Percentiles rank a stretch among this genome's conserved stretches.
These are phyloP conservation scores for Ophiodon elongatus DNA, from an alignment of 2,113 vertebrate genomes.

Conservation along the genomic window DNA sequence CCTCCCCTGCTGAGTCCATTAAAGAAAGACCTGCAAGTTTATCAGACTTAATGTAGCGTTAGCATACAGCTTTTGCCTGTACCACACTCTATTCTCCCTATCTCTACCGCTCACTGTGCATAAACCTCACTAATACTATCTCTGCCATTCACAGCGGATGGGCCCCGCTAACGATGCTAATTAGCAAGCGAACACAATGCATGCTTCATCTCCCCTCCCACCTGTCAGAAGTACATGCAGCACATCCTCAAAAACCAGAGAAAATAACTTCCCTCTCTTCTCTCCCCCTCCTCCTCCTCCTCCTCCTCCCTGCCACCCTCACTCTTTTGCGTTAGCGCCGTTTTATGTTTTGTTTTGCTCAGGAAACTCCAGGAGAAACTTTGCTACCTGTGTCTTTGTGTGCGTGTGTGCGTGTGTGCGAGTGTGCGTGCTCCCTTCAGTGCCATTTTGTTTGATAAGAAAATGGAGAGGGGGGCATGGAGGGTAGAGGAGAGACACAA, in stretches of 20 bases:
- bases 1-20: constrained; percentile 68
- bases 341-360: constrained; percentile 80
- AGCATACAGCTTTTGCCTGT: constrained; percentile 63
- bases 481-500: constrained; percentile 36
- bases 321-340: constrained; percentile 47
- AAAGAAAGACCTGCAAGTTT: constrained; percentile 78
- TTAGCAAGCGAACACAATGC: constrained; percentile 82
- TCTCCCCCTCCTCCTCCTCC: constrained; percentile 52
- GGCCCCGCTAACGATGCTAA: constrained; percentile 84
- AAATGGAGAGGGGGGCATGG: constrained; percentile 19
- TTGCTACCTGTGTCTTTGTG: constrained; percentile 63
- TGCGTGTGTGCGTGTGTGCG: constrained; percentile 5
- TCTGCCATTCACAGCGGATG: constrained; percentile 74
- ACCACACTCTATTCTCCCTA: constrained; percentile 54
- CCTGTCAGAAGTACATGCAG: constrained; percentile 78
- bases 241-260: constrained; percentile 70
- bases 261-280: constrained; percentile 78
- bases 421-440: constrained; percentile 27
- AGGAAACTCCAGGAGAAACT: constrained; percentile 77
- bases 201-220: constrained; percentile 82
- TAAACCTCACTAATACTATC: constrained; percentile 74
- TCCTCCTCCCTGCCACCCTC: constrained; percentile 44
- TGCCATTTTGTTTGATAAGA: constrained; percentile 57
- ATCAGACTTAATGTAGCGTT: constrained; percentile 78
- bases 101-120: constrained; percentile 73